These are phyloP conservation scores for Apocheima hispidaria DNA, from an alignment of 2,888 invertebrate species.

Conservation along the genomic window DNA sequence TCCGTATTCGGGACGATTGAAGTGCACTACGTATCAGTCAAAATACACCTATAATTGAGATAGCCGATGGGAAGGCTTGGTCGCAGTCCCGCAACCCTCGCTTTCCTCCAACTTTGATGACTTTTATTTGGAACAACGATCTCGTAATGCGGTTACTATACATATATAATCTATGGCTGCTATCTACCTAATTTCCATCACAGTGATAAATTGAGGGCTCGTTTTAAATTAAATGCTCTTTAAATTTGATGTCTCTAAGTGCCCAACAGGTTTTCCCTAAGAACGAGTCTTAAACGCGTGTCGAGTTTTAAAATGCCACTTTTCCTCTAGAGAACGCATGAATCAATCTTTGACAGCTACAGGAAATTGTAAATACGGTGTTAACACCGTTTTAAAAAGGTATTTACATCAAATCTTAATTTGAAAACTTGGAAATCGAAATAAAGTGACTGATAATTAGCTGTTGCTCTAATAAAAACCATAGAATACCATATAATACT, in stretches of 20 bases:
- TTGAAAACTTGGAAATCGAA: slow-evolving; percentile 5
- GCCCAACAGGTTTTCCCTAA: slow-evolving; percentile 44
- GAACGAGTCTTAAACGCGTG: slow-evolving; percentile 30
- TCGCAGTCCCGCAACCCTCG: too few species aligned
- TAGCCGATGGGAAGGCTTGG: too few species aligned
- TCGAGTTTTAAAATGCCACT: slow-evolving; percentile 34
- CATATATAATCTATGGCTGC: background rate
- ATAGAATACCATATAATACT: too few species aligned
- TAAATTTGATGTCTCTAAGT: slow-evolving; percentile 45
- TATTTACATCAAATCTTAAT: slow-evolving; percentile 12
- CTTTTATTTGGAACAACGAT: too few species aligned
- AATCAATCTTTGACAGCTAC: slow-evolving; percentile 39
- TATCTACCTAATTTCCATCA: slow-evolving; percentile 41
- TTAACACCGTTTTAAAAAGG: slow-evolving; percentile 18
- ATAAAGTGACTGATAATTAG: too few species aligned
- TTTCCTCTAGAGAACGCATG: slow-evolving; percentile 31
- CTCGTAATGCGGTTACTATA: too few species aligned
- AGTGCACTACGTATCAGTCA: too few species aligned
- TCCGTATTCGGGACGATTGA: too few species aligned
- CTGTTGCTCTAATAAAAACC: background rate
- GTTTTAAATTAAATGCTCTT: slow-evolving; percentile 50
- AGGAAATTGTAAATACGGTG: slow-evolving; percentile 40
- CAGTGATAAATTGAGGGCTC: slow-evolving; percentile 45
- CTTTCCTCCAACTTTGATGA: too few species aligned
- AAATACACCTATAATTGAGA: too few species aligned